Evolutionary conservation across 2,113 vertebrate species (phyloP).

Genomic region (Hippocampus abdominalis): DNA sequence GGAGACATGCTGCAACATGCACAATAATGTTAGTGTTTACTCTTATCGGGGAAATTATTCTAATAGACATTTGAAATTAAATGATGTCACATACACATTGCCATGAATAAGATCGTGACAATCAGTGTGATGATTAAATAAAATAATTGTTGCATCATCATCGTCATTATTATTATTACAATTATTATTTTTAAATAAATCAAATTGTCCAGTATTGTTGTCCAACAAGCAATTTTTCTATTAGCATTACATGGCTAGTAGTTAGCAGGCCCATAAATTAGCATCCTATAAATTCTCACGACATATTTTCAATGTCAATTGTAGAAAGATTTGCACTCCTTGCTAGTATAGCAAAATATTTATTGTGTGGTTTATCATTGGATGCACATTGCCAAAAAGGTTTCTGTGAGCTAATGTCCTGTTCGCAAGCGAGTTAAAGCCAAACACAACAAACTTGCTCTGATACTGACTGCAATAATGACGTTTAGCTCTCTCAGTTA

Average conservation of each 20-base stretch:
- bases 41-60: neutral
- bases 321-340: neutral
- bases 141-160: neutral
- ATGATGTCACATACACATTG: neutral
- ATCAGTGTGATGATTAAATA: neutral
- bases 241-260: neutral
- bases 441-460: neutral
- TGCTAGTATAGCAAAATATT: neutral
- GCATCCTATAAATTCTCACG: neutral
- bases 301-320: neutral
- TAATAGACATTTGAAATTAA: neutral
- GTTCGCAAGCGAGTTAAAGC: neutral
- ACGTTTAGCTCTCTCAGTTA: neutral
- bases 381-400: neutral
- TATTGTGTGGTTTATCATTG: neutral
- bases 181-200: neutral
- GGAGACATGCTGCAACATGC: conserved; percentile 2
- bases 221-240: neutral
- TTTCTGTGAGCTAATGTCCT: neutral
- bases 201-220: neutral
- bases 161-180: neutral
- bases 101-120: neutral
- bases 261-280: neutral
- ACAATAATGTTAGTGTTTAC: neutral
- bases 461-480: neutral